Evolutionary conservation across 2,797 vertebrate species (phyloP), one percentile per base, ranked within the genome.

Genomic region (Avahi laniger): DNA sequence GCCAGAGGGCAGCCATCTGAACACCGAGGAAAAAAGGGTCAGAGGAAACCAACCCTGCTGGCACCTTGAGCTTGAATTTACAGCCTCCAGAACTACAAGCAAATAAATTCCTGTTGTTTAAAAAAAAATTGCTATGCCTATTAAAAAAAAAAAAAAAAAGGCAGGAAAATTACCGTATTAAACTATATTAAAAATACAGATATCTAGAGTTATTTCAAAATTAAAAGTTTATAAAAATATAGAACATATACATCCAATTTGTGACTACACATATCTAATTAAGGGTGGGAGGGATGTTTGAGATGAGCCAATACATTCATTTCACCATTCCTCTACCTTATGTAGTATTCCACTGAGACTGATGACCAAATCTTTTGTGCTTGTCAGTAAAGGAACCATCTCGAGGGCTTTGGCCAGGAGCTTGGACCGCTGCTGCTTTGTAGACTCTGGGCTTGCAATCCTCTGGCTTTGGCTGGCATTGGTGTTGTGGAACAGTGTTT

Each of bases 311-410:
- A 15, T 1, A 4, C 0, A 26, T 7, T 41, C 14, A 38, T 7
- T 48, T 63, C 65, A 46, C 15, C 4, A 4, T 12, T n/a, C 20
- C 7, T 80, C 95, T 97, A 99, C 99, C 99, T 99, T 99, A 63
- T 98, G 98, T 10, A 99, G 93, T 79, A 99, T 99, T 3, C 98
- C 98, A 90, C 98, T 99, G 61, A 99, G 99, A 91, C 98, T 99
- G 87, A 98, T 94, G 0, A 99, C 99, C 97, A 99, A 98, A 81
- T 99, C 98, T 5, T 97, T 98, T 0, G 99, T 99, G 98, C 98
- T 99, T 8, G 95, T 98, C 79, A 99, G 98, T 35, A 99, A 98
- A 35, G 99, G 99, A 80, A 99, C 99, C 28, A 99, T 99, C 84
- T 99, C 98, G 6, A 99, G 96, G 2, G 99, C 99, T 84, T 98